A percentile compares a stretch with the other conserved stretches of the same genome.
phyloP scores from a whole-genome alignment of 2,797 vertebrate genomes.

The Myotis pilosus region DNA sequence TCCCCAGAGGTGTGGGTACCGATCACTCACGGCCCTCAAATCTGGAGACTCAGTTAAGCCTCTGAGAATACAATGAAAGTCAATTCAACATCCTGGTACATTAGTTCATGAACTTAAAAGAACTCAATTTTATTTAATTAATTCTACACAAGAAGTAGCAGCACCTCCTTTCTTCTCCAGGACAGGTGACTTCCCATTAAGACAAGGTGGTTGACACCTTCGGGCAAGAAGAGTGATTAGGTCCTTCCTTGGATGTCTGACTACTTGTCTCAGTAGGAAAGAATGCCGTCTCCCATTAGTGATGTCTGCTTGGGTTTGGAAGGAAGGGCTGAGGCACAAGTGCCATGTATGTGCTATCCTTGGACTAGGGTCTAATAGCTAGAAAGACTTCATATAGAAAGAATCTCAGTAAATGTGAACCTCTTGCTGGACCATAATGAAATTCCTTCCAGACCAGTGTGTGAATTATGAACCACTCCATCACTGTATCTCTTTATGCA shows the following conservation, averaged over 20 bases:
- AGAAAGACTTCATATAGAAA: neutral
- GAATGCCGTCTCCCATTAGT: neutral
- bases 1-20: neutral
- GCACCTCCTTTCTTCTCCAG: neutral
- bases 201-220: neutral
- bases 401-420: neutral
- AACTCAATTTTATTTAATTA: neutral
- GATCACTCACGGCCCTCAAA: too few species aligned
- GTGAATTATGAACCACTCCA: neutral
- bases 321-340: neutral
- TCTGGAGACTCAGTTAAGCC: neutral
- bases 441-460: neutral
- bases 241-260: neutral
- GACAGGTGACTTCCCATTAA: neutral
- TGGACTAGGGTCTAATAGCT: neutral
- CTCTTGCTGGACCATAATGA: neutral
- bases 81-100: neutral
- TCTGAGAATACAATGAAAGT: neutral
- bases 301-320: neutral
- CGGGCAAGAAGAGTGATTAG: neutral
- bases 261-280: neutral
- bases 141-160: neutral
- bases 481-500: neutral
- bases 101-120: neutral
- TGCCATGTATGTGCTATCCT: neutral